Percentiles rank a stretch among this genome's conserved stretches.
Conservation (phyloP, 2,888 invertebrate genomes). For the Macrosoma leucophasiata region DNA sequence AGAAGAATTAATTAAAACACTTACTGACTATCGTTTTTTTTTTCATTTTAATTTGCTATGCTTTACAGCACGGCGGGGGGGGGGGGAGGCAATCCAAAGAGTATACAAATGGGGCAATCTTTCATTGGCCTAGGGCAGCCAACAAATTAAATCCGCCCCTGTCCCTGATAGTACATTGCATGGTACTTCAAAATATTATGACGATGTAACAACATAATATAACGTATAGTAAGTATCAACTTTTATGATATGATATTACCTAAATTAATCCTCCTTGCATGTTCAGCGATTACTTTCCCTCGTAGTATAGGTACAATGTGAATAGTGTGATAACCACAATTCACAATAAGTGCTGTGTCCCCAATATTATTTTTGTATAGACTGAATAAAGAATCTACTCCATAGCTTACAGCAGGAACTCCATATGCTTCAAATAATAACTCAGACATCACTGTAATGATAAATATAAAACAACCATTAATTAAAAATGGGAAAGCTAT, state of each 20-base stretch:
- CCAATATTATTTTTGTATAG: constrained; percentile 78
- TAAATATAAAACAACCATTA: constrained; percentile 6
- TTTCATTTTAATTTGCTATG: no score
- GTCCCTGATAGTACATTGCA: no score
- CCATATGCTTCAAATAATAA: constrained; percentile 94
- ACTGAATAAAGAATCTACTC: constrained; percentile 89
- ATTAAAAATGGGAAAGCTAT: no score
- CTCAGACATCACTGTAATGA: constrained; percentile 90
- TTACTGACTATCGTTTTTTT: no score
- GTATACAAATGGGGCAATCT: no score
- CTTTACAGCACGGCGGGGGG: no score
- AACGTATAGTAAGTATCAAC: constrained; percentile 1
- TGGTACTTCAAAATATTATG: no score
- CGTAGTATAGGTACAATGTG: constrained; percentile 90
- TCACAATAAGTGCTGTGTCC: constrained; percentile 84
- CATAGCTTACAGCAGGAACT: constrained; percentile 89
- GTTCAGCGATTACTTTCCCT: constrained; percentile 80
- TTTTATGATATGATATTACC: constrained; percentile 52
- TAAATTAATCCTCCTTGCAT: constrained; percentile 88
- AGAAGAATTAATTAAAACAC: no score
- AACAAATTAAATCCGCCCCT: no score
- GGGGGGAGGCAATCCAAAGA: no score
- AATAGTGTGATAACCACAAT: constrained; percentile 91
- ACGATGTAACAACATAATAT: background rate
- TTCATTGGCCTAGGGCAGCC: no score